phyloP scores from a whole-genome alignment of 2,113 vertebrate species.

The Nothoprocta pentlandii region DNA sequence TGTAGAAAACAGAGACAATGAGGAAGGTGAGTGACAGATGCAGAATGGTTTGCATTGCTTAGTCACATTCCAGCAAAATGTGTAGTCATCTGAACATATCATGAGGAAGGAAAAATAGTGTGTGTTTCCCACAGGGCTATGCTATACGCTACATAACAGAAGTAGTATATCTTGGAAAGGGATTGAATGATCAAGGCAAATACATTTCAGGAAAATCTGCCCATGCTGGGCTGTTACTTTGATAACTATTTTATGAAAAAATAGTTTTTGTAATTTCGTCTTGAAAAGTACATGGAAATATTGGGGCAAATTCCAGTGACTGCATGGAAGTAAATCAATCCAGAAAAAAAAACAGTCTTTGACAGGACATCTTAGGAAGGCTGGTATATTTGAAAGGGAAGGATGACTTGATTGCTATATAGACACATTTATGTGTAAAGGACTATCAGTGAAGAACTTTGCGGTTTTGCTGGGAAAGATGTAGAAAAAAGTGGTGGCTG shows the following conservation, averaged over 20 bases:
- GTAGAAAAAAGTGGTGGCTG: not conserved
- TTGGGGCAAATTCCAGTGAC: not conserved
- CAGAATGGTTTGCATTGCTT: not conserved
- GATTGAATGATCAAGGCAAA: not conserved
- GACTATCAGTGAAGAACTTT: not conserved
- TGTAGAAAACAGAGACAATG: not conserved
- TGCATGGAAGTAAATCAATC: not conserved
- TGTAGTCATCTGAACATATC: not conserved
- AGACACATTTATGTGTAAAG: not conserved
- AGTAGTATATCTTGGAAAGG: not conserved
- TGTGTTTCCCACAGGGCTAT: not conserved
- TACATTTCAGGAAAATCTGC: not conserved
- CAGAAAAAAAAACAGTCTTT: not conserved
- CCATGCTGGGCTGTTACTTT: not conserved
- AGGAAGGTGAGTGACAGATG: not conserved
- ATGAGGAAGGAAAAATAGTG: not conserved
- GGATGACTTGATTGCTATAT: not conserved
- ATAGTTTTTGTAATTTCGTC: not conserved
- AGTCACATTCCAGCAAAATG: not conserved
- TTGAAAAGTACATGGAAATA: not conserved
- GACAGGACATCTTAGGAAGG: not conserved
- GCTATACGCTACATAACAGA: not conserved
- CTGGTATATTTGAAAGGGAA: not conserved
- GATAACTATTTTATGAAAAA: not conserved
- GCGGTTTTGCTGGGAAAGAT: not conserved